phyloP scores from a whole-genome alignment of 2,113 vertebrate species.

The Silurus asotus region DNA sequence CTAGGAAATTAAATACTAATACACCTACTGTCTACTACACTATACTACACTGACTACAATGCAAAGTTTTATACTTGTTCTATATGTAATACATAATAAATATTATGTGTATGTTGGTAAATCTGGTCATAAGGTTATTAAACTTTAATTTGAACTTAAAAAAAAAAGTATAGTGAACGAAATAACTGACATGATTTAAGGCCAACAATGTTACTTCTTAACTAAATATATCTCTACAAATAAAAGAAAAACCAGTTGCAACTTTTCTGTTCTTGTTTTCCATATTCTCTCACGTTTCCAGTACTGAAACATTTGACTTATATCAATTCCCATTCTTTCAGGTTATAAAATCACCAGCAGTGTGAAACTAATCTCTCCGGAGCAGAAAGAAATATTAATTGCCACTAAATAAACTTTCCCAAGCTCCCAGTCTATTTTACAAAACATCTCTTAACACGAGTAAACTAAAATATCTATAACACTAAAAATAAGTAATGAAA shows the following conservation, averaged over 20 bases:
- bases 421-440: neutral
- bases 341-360: neutral
- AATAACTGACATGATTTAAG: neutral
- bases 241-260: neutral
- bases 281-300: neutral
- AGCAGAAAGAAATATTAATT: neutral
- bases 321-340: slow-evolving; percentile 1
- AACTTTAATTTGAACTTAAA: neutral
- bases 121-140: neutral
- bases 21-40: too few relatives aligned
- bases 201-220: neutral
- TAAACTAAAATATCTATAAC: neutral
- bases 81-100: neutral
- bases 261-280: neutral
- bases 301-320: neutral
- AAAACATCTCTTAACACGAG: neutral
- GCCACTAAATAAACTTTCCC: neutral
- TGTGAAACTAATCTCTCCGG: neutral
- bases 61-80: neutral
- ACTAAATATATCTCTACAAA: neutral
- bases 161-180: neutral
- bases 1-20: neutral
- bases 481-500: neutral
- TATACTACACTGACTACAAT: neutral
- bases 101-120: neutral